Base-by-base conservation (phyloP, 2,888 invertebrate genomes). In the Mactromeris polynyma region DNA sequence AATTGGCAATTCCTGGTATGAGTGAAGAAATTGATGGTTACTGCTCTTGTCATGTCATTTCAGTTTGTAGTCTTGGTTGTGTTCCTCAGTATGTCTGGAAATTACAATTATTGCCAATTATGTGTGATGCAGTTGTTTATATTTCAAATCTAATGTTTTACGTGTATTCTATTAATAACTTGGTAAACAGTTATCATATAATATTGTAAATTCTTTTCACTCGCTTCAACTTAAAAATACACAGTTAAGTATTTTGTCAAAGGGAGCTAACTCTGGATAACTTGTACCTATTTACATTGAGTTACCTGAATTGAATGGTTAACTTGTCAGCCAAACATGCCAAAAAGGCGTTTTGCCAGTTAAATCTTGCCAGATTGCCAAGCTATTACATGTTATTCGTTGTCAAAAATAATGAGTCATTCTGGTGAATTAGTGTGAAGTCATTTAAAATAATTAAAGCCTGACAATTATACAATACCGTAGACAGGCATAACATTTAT, bases 311-410 rank as follows among this genome's bases (percentile, higher is more conserved):
- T 33, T 73, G 73, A 73, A 36, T 73, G 33, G 73, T 26, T 33
- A 73, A 36, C 3, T 73, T 19, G 73, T 36, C 73, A 73, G 73
- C 36, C 17, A 73, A 73, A 73, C 73, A 31, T 73, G 73, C 73
- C 36, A 36, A 73, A 73, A 73, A 73, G 73, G 73, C 73, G 73
- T 73, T 73, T 33, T 73, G 73, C 73, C 73, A 73, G 73, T 73
- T 73, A 73, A 73, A 73, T 73, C 36, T 73, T 33, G 73, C 36
- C 36, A 36, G 36, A 36, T 33, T 73, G 73, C 73, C 73, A 73
- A 36, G 19, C n/a, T 73, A 73, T 73, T 73, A 33, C 36, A 36
- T 73, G 73, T 73, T 26, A n/a, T 2, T 26, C 58, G 4, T 64
- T 64, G 58, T 73, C 36, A 73, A 33, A 73, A 26, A 73, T 33